A percentile compares a stretch with the other conserved stretches of the same genome.
These are phyloP conservation scores for Teleopsis dalmanni DNA, from an alignment of 1,140 invertebrate genomes.

Conservation along the genomic window DNA sequence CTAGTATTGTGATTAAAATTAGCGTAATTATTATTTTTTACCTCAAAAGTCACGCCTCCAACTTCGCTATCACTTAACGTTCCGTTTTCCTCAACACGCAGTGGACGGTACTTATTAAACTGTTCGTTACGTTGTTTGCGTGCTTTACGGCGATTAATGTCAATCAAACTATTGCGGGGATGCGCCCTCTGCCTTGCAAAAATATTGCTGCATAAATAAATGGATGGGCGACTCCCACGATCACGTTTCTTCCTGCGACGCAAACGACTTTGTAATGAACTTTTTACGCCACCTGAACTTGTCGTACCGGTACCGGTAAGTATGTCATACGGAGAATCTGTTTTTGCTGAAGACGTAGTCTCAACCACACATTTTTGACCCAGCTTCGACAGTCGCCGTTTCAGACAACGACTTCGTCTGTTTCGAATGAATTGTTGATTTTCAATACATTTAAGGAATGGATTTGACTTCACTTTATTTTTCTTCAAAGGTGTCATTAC, in stretches of 20 bases:
- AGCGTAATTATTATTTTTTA: neutral
- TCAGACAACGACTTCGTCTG: neutral
- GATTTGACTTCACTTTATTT: too few relatives aligned
- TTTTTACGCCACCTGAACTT: neutral
- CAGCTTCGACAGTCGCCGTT: neutral
- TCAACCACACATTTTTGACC: neutral
- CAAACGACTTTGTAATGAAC: neutral
- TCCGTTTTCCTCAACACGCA: neutral
- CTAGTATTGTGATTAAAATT: neutral
- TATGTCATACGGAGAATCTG: too few relatives aligned
- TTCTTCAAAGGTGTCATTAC: too few relatives aligned
- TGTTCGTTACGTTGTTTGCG: slow-evolving; percentile 7
- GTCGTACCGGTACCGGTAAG: too few relatives aligned
- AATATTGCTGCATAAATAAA: slow-evolving; percentile 4
- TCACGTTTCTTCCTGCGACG: slow-evolving; percentile 4
- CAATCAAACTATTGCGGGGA: slow-evolving; percentile 5
- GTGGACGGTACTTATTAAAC: slow-evolving; percentile 4
- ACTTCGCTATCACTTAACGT: neutral
- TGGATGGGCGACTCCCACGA: slow-evolving; percentile 1
- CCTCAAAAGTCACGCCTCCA: neutral
- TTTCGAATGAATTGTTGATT: too few relatives aligned
- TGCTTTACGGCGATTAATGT: slow-evolving; percentile 8
- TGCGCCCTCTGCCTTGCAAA: slow-evolving; percentile 3
- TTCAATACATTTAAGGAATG: too few relatives aligned
- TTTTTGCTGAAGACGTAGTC: neutral